Evolutionary conservation across 2,113 vertebrate genomes (phyloP).

Genomic region (Noctilio leporinus): DNA sequence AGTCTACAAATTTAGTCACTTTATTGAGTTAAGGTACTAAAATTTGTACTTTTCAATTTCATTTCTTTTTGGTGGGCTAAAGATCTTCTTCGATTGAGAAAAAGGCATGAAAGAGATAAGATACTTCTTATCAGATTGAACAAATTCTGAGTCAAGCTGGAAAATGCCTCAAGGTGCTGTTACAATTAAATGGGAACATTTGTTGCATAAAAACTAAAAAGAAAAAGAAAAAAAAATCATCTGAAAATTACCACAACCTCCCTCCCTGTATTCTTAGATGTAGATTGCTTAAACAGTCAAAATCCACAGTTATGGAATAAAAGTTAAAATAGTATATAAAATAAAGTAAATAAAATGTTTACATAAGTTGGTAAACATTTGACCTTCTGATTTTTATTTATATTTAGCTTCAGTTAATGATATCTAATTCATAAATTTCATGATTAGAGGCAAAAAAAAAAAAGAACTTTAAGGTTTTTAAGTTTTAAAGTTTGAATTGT

Average conservation of each 20-base stretch:
- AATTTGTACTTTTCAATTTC: background rate
- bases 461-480: background rate
- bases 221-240: slow-evolving; percentile 52
- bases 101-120: background rate
- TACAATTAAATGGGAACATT: background rate
- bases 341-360: slow-evolving; percentile 69
- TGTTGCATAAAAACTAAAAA: background rate
- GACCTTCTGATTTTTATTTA: background rate
- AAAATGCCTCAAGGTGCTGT: background rate
- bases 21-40: background rate
- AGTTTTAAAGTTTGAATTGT: background rate
- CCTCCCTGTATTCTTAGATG: slow-evolving; percentile 42
- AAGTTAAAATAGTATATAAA: slow-evolving; percentile 63
- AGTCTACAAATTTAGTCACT: slow-evolving; percentile 27
- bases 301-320: slow-evolving; percentile 64
- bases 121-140: background rate
- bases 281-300: slow-evolving; percentile 49
- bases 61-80: background rate
- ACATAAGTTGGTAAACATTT: slow-evolving; percentile 37
- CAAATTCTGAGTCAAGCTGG: background rate
- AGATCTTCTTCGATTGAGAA: background rate
- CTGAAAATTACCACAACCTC: background rate
- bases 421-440: background rate
- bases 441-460: background rate
- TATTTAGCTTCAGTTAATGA: background rate